Conservation (phyloP, 2,113 vertebrate species). For the Rousettus leschenaultii region DNA sequence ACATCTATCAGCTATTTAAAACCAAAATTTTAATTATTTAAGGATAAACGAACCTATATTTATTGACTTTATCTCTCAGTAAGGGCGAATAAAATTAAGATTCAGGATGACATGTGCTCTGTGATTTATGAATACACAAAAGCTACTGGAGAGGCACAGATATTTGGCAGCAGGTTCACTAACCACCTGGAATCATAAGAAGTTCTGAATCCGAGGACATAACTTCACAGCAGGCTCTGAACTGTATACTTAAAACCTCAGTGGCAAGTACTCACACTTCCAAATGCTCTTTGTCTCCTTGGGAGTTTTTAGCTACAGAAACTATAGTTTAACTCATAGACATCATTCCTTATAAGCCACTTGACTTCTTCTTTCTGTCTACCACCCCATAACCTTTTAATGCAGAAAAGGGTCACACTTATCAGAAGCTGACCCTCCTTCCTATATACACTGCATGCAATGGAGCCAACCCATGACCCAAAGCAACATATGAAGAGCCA, state of each 20-base stretch:
- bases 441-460: not conserved
- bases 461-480: not conserved
- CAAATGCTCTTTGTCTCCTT: not conserved
- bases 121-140: not conserved
- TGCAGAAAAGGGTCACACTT: not conserved
- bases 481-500: not conserved
- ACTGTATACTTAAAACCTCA: not conserved
- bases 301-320: not conserved
- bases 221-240: not conserved
- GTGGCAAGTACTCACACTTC: not conserved
- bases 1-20: conserved; percentile 22
- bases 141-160: not conserved
- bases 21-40: conserved; percentile 49
- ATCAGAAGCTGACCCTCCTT: not conserved
- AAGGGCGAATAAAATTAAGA: conserved; percentile 14
- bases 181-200: not conserved
- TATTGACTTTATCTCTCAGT: conserved; percentile 6
- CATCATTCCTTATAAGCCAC: not conserved
- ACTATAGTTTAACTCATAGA: not conserved
- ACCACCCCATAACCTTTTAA: not conserved
- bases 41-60: conserved; percentile 17
- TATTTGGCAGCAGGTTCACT: not conserved
- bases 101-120: conserved; percentile 9
- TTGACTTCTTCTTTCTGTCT: not conserved
- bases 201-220: not conserved